phyloP scores from a whole-genome alignment of 2,113 vertebrate genomes.

The Prionailurus bengalensis region DNA sequence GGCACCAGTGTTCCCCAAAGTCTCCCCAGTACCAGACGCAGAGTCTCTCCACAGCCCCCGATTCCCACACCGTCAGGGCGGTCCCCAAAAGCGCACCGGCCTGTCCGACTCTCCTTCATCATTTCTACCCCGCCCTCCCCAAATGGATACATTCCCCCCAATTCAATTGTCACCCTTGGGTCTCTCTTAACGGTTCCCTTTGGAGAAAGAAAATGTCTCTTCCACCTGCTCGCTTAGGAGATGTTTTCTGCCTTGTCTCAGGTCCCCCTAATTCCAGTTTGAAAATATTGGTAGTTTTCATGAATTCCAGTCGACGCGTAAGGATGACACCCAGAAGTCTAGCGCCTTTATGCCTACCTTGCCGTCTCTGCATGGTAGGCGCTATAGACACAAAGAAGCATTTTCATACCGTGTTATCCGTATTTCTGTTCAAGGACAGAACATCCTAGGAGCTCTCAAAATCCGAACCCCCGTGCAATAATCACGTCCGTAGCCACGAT shows the following conservation, averaged over 20 bases:
- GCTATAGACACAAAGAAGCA: rapidly evolving
- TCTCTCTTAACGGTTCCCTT: background rate
- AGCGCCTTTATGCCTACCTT: background rate
- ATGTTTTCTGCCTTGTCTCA: background rate
- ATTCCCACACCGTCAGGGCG: rapidly evolving
- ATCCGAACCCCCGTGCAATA: background rate
- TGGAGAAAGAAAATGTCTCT: background rate
- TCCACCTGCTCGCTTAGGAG: too few relatives aligned
- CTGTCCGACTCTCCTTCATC: rapidly evolving
- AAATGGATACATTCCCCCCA: background rate
- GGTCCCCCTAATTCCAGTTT: background rate
- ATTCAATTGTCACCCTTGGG: rapidly evolving
- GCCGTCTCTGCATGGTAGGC: rapidly evolving
- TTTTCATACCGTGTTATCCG: background rate
- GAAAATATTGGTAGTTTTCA: background rate
- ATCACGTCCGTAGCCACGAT: background rate
- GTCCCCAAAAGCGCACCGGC: rapidly evolving
- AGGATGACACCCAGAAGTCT: too few relatives aligned
- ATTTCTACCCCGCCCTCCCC: rapidly evolving
- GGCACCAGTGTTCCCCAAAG: rapidly evolving
- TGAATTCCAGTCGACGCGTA: rapidly evolving
- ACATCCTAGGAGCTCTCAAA: background rate
- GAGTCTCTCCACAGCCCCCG: rapidly evolving
- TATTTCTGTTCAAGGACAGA: background rate
- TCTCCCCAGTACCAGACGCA: background rate